A percentile compares a stretch with the other conserved stretches of the same genome.
Conservation (phyloP, 1,140 invertebrate species). For the Magallana ariakensis region DNA sequence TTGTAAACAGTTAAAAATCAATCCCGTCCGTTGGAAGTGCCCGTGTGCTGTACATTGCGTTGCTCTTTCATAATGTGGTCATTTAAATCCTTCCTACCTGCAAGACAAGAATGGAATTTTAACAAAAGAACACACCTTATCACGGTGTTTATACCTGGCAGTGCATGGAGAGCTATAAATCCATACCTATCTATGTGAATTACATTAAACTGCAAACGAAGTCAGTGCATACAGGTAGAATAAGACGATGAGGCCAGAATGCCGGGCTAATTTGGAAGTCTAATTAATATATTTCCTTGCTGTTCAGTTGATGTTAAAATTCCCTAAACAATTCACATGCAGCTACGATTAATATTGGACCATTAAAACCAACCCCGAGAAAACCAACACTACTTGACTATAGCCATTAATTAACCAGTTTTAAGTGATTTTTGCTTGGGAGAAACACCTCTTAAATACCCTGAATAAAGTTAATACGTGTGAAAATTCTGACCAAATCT, state of each 20-base stretch:
- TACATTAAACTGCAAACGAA: conserved; percentile 34
- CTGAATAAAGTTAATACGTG: background rate
- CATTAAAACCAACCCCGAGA: background rate
- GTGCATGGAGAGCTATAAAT: conserved; percentile 26
- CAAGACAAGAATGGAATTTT: conserved; percentile 35
- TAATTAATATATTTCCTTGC: background rate
- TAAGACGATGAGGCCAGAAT: background rate
- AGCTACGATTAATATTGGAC: background rate
- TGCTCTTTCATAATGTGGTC: conserved; percentile 35
- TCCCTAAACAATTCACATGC: background rate
- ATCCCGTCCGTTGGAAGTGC: conserved; percentile 14
- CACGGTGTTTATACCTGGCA: conserved; percentile 10
- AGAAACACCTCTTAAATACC: background rate
- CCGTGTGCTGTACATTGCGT: conserved; percentile 29
- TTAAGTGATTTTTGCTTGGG: background rate
- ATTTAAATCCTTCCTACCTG: conserved; percentile 35
- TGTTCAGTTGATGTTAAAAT: background rate
- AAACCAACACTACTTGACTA: background rate
- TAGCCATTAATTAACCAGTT: background rate
- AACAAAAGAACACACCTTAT: conserved; percentile 36
- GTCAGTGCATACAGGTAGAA: conserved; percentile 19
- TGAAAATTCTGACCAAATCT: background rate
- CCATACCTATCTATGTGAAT: conserved; percentile 35
- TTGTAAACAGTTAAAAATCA: conserved; percentile 34
- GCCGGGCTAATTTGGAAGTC: background rate